A percentile compares a stretch with the other conserved stretches of the same genome.
phyloP scores from a whole-genome alignment of 2,797 vertebrate species.

The Pempheris klunzingeri region DNA sequence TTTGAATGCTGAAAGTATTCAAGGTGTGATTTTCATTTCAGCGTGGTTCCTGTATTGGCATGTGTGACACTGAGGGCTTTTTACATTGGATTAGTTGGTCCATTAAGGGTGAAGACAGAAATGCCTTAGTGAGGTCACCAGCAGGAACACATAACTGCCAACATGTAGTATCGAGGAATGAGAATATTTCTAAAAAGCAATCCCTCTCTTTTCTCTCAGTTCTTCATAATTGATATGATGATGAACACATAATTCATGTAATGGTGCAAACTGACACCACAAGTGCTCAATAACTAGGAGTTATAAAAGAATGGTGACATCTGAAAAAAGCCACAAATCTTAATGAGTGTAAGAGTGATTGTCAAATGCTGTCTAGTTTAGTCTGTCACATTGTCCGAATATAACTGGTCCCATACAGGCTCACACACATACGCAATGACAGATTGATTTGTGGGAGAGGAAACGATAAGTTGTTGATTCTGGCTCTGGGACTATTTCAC shows the following conservation, averaged over 20 bases:
- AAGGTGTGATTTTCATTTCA: constrained; percentile 34
- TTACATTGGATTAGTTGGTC: constrained; percentile 42
- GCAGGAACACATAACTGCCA: constrained; percentile 33
- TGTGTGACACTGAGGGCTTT: constrained; percentile 25
- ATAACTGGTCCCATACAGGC: constrained; percentile 36
- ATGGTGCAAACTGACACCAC: background rate
- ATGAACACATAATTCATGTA: too few relatives aligned
- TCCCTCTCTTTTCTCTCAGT: constrained; percentile 15
- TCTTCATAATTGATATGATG: too few relatives aligned
- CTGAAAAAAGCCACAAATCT: constrained; percentile 14
- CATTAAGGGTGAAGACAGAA: constrained; percentile 55
- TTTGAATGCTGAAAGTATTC: constrained; percentile 19
- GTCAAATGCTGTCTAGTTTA: background rate
- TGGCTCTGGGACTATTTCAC: constrained; percentile 49
- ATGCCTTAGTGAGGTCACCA: constrained; percentile 29
- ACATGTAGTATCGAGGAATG: constrained; percentile 12
- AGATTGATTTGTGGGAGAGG: constrained; percentile 66
- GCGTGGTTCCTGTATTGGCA: constrained; percentile 24
- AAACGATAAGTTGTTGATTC: constrained; percentile 68
- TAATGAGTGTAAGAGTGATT: constrained; percentile 16
- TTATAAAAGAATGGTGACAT: constrained; percentile 3
- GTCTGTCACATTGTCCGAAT: constrained; percentile 41
- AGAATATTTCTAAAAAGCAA: constrained; percentile 25
- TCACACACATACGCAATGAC: constrained; percentile 39
- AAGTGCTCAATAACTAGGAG: background rate